Evolutionary conservation across 2,888 invertebrate species (phyloP).

Genomic region (Hypomecis punctinalis): DNA sequence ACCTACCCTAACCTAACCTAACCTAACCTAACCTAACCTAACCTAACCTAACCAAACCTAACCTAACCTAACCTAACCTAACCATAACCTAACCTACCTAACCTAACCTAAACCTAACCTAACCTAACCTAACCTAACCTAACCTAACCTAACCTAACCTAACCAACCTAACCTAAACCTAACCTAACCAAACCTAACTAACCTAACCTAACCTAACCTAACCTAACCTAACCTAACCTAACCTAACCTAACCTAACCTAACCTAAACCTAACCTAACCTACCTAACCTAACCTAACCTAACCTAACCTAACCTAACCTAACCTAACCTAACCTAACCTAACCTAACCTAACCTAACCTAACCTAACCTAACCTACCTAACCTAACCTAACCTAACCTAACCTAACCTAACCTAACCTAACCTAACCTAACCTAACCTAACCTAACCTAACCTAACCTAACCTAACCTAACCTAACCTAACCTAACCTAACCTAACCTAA

Average conservation of each 20-base stretch:
- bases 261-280: slow-evolving; percentile 32
- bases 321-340: slow-evolving; percentile 27
- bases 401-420: slow-evolving; percentile 30
- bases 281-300: slow-evolving; percentile 28
- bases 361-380: slow-evolving; percentile 28
- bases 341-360: slow-evolving; percentile 28
- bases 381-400: slow-evolving; percentile 38
- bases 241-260: slow-evolving; percentile 26
- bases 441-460: slow-evolving; percentile 41
- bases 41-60: slow-evolving; percentile 17
- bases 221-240: slow-evolving; percentile 25
- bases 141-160: slow-evolving; percentile 13
- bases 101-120: slow-evolving; percentile 14
- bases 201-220: slow-evolving; percentile 36
- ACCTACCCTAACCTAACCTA: slow-evolving; percentile 7
- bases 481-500: slow-evolving; percentile 38
- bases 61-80: slow-evolving; percentile 18
- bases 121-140: slow-evolving; percentile 13
- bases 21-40: slow-evolving; percentile 14
- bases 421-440: slow-evolving; percentile 36
- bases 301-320: slow-evolving; percentile 24
- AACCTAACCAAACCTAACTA: slow-evolving; percentile 28
- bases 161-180: slow-evolving; percentile 13
- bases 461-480: slow-evolving; percentile 32
- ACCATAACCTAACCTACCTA: slow-evolving; percentile 13